Base-by-base conservation (phyloP, 2,888 invertebrate species). In the Apodemia zela region DNA sequence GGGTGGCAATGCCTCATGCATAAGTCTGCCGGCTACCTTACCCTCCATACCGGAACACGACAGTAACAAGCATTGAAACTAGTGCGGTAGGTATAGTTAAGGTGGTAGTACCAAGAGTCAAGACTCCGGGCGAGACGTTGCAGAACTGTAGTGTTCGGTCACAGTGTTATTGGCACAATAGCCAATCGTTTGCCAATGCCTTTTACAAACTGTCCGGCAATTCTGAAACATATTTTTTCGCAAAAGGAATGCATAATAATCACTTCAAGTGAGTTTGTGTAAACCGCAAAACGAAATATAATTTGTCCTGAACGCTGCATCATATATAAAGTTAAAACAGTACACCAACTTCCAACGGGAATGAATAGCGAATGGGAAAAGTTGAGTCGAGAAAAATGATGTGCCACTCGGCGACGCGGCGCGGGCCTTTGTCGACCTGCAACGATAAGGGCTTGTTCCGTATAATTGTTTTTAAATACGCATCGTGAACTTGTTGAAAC, bases 281-380 rank as follows among this genome's bases (percentile, higher is more conserved):
- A 89, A 89, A 84, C 90, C 87, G 81, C 90, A 89, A 88, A 90
- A 89, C 87, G 89, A 90, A 91, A 91, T 90, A 90, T 90, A 91
- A 91, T 91, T 91, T 90, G 89, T 87, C 86, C 86, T 89, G 91
- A 91, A 90, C 86, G 89, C 87, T 89, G 91, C 90, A 90, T 89
- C 91, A 89, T 88, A 88, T 89, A 89, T 89, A 90, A 89, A 90
- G 89, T 90, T 90, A 89, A 90, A 90, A 90, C 89, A 90, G 90
- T 89, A 87, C 84, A 71, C 80, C 81, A 91, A 90, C 90, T 91
- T 90, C 89, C 89, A 90, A 91, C 90, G 87, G 89, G 89, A 90
- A 91, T 91, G 91, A 91, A 91, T 90, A 91, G 88, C 85, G 89
- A 91, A 90, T 90, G 89, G 87, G 89, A 82, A 90, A 91, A 91